A percentile compares a stretch with the other conserved stretches of the same genome.
phyloP scores from a whole-genome alignment of 2,113 vertebrate species.

The Cromileptes altivelis region DNA sequence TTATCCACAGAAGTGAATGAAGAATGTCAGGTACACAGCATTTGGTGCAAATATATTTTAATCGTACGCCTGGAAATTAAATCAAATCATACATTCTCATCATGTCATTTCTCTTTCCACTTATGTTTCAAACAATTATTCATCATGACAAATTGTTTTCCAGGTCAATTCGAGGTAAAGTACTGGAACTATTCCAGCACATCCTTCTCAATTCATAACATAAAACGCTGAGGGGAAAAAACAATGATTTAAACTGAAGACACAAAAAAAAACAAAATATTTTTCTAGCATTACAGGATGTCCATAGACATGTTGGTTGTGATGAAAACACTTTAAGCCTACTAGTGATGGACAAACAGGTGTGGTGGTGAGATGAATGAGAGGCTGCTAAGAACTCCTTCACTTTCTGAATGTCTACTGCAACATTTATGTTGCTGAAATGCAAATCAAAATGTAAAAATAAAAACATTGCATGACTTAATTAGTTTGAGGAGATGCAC shows the following conservation, averaged over 20 bases:
- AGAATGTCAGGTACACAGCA: neutral
- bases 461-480: conserved; percentile 11
- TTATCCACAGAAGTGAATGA: neutral
- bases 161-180: conserved; percentile 9
- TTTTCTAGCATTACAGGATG: neutral
- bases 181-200: conserved; percentile 22
- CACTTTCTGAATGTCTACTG: neutral
- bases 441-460: neutral
- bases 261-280: conserved; percentile 3
- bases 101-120: neutral
- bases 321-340: conserved; percentile 15
- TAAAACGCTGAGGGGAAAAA: conserved; percentile 5
- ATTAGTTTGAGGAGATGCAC: neutral
- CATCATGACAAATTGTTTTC: neutral
- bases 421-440: neutral
- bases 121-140: conserved; percentile 4
- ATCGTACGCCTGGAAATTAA: conserved; percentile 58
- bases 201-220: conserved; percentile 25
- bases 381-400: conserved; percentile 25
- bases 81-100: conserved; percentile 45
- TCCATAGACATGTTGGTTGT: neutral
- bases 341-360: neutral
- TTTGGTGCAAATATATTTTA: conserved; percentile 71
- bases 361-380: neutral
- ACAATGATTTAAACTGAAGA: neutral